Conservation (phyloP, 1,140 invertebrate species). For the Vanessa atalanta region DNA sequence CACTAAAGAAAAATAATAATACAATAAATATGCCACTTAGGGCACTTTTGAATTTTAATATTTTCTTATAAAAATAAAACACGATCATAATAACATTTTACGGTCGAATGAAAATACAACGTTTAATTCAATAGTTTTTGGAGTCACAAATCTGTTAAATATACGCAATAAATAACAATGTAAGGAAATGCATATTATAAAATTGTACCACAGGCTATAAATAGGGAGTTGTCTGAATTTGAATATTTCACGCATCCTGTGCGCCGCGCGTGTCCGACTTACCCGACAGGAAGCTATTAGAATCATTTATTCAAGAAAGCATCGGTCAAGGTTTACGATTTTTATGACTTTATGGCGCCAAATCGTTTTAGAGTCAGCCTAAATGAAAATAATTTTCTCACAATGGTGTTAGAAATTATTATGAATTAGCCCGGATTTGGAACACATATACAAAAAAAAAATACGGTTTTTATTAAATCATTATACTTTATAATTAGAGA, state of each 20-base stretch:
- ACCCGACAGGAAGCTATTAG: constrained; percentile 45
- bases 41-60: too few relatives aligned
- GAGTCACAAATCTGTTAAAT: too few relatives aligned
- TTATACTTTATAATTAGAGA: constrained; percentile 1
- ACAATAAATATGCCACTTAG: too few relatives aligned
- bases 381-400: constrained; percentile 24
- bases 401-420: constrained; percentile 11
- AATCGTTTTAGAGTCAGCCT: constrained; percentile 18
- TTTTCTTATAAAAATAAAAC: too few relatives aligned
- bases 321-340: constrained; percentile 52
- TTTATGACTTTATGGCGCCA: constrained; percentile 45
- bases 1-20: too few relatives aligned
- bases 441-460: background rate
- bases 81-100: too few relatives aligned
- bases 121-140: too few relatives aligned
- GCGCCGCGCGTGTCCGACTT: constrained; percentile 47
- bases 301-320: constrained; percentile 51
- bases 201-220: constrained; percentile 35
- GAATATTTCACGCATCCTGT: constrained; percentile 60
- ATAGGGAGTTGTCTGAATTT: constrained; percentile 48
- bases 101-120: too few relatives aligned
- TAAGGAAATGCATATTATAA: too few relatives aligned
- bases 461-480: background rate
- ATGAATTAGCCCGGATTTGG: constrained; percentile 5
- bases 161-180: too few relatives aligned